These are phyloP conservation scores for Dolomedes plantarius DNA, from an alignment of 2,888 invertebrate genomes.

Conservation along the genomic window DNA sequence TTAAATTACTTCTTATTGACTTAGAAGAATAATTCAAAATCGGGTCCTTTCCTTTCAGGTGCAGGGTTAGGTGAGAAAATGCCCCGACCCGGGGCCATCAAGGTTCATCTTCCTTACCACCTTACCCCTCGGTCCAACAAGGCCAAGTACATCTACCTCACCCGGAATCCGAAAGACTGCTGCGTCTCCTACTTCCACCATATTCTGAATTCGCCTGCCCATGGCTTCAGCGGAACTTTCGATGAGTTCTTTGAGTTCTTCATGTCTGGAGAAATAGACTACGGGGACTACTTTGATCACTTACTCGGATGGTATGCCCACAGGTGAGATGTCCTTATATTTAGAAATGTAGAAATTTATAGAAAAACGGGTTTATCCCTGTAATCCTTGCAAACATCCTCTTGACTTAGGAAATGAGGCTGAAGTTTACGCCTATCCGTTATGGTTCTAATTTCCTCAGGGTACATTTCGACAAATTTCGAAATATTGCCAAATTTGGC, in stretches of 20 bases:
- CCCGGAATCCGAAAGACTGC: conserved; percentile 78
- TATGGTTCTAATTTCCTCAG: too few species aligned
- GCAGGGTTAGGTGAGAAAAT: conserved; percentile 46
- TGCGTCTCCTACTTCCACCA: conserved; percentile 77
- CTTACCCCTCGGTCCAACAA: conserved; percentile 63
- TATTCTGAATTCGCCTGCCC: conserved; percentile 3
- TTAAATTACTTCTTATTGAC: too few species aligned
- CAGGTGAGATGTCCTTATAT: conserved; percentile 64
- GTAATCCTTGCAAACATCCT: too few species aligned
- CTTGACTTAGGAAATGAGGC: too few species aligned
- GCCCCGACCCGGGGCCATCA: conserved; percentile 61
- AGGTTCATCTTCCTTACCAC: conserved; percentile 75
- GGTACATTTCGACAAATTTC: too few species aligned
- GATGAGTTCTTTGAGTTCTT: conserved; percentile 77
- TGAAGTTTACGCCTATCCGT: too few species aligned
- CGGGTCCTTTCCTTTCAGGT: conserved; percentile 49
- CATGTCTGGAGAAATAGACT: conserved; percentile 75
- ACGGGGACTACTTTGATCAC: conserved; percentile 72
- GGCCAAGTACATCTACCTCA: conserved; percentile 76
- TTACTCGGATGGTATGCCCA: conserved; percentile 61
- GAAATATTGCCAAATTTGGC: too few species aligned
- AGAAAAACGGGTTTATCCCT: too few species aligned
- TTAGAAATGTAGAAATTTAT: too few species aligned
- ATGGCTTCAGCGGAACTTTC: conserved; percentile 71
- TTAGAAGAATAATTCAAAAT: too few species aligned